Percentiles rank a stretch among this genome's conserved stretches.
Evolutionary conservation across 1,140 invertebrate genomes (phyloP).

Genomic region (Frieseomelitta varia): DNA sequence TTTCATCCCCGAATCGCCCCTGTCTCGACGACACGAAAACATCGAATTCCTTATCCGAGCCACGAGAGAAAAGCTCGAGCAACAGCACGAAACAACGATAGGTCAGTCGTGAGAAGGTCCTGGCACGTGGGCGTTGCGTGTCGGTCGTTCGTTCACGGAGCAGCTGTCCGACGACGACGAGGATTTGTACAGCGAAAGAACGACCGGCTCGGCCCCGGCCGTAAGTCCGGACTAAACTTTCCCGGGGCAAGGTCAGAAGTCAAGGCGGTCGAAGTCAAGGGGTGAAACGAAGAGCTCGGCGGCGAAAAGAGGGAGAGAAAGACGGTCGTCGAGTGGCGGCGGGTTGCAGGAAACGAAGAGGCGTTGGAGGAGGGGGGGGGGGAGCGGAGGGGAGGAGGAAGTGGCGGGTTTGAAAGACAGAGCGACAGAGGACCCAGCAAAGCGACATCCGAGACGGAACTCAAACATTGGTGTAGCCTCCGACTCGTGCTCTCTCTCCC

Average conservation of each 20-base stretch:
- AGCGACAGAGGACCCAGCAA: slow-evolving; percentile 57
- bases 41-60: too few relatives aligned
- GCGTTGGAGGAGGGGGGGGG: too few relatives aligned
- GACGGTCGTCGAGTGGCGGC: too few relatives aligned
- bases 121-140: slow-evolving; percentile 7
- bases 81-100: background rate
- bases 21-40: too few relatives aligned
- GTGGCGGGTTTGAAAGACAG: slow-evolving; percentile 38
- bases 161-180: slow-evolving; percentile 3
- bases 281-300: slow-evolving; percentile 40
- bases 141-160: background rate
- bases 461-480: slow-evolving; percentile 73
- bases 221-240: slow-evolving; percentile 57
- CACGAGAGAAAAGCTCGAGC: background rate
- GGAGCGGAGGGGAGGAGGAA: too few relatives aligned
- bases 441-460: slow-evolving; percentile 72
- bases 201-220: background rate
- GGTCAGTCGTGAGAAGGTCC: background rate
- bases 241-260: slow-evolving; percentile 38
- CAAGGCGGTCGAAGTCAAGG: slow-evolving; percentile 27
- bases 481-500: slow-evolving; percentile 50
- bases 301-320: background rate
- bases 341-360: slow-evolving; percentile 18
- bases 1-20: too few relatives aligned
- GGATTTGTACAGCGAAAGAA: slow-evolving; percentile 38